phyloP scores from a whole-genome alignment of 2,888 invertebrate species.

The Drosophila colorata region DNA sequence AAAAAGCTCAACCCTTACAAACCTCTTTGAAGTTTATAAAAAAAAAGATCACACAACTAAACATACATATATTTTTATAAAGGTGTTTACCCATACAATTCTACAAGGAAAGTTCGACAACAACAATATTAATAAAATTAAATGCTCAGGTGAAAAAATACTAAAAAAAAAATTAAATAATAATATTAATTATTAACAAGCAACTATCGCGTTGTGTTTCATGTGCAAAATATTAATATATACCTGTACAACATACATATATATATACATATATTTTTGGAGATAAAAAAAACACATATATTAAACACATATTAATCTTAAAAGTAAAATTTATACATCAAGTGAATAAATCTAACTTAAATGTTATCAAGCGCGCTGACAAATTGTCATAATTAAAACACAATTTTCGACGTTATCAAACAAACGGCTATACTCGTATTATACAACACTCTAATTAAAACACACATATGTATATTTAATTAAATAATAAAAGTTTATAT shows the following conservation, averaged over 20 bases:
- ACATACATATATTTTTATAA: slow-evolving; percentile 65
- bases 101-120: slow-evolving; percentile 36
- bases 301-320: slow-evolving; percentile 13
- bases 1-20: slow-evolving; percentile 21
- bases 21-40: slow-evolving; percentile 1
- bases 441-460: slow-evolving; percentile 30
- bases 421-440: slow-evolving; percentile 29
- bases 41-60: slow-evolving; percentile 21
- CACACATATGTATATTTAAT: slow-evolving; percentile 18
- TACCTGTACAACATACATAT: slow-evolving; percentile 28
- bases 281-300: slow-evolving; percentile 42
- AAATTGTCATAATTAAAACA: slow-evolving; percentile 24
- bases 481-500: slow-evolving; percentile 25
- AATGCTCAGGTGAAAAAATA: slow-evolving; percentile 68
- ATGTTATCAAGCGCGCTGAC: slow-evolving; percentile 13
- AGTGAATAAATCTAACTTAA: slow-evolving; percentile 22
- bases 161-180: slow-evolving; percentile 13
- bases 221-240: slow-evolving; percentile 63
- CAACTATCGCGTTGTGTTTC: slow-evolving; percentile 68
- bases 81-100: slow-evolving; percentile 51
- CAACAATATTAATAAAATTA: slow-evolving; percentile 36
- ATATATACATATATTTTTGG: slow-evolving; percentile 70
- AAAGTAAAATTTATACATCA: slow-evolving; percentile 25
- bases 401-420: slow-evolving; percentile 37
- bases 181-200: slow-evolving; percentile 27